Evolutionary conservation across 2,797 vertebrate species (phyloP), one percentile per base, ranked within the genome.

Genomic region (Apogon hyalosoma): DNA sequence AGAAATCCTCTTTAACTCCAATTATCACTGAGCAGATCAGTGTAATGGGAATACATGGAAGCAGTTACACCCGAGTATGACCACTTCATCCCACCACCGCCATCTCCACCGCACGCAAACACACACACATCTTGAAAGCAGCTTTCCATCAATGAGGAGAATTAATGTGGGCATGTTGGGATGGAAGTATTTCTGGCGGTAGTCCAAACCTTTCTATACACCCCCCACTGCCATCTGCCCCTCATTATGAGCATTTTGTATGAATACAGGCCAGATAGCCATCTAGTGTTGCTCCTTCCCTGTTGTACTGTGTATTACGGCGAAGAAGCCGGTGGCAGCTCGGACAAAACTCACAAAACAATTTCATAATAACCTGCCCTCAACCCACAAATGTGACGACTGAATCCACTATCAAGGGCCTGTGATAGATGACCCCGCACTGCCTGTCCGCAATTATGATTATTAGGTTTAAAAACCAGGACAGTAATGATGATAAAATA

Each of bases 131-230:
- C 77, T 82, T 78, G 79, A 84, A 79, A 80, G 83, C 79, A 72
- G 63, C 28, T 47, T 47, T 83, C 68, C 73, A 41, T 82, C 80
- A 85, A 70, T 83, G 75, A 86, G 74, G 64, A 61, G 66, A 83
- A 88, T 86, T 77, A 84, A 85, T 87, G 77, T 87, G 82, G 78
- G 73, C 84, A 88, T 80, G 83, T 82, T 86, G 80, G 66, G 74
- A 79, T 86, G 77, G 73, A 90, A 87, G 85, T 75, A 82, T 88
- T 88, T 87, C 74, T 89, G 87, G 80, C 77, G 3, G 1, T 6
- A 11, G n/a, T 88, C 83, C 86, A 90, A 81, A 66, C 71, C 73
- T 73, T 81, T 70, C 76, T 80, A 77, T 80, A 73, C 58, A 28
- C 67, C 58, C 72, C n/a, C 12, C 1, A 11, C 69, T 64, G 59